These are phyloP conservation scores for Sinocyclocheilus anophthalmus DNA, from an alignment of 2,113 vertebrate species.

Conservation along the genomic window DNA sequence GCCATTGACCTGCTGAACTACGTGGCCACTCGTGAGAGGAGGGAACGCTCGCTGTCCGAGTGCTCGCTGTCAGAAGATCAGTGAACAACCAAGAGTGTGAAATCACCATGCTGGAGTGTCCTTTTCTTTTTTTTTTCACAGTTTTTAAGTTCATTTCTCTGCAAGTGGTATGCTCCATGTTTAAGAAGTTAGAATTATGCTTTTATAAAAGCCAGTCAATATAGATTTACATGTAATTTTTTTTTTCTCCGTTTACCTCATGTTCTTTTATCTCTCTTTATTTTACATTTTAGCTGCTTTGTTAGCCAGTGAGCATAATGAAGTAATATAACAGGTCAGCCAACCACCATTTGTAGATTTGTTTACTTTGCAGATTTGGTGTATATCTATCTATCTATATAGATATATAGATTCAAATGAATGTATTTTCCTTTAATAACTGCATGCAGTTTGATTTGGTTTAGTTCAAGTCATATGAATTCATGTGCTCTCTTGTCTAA, in stretches of 20 bases:
- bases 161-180: neutral
- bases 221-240: neutral
- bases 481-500: neutral
- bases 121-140: fast-evolving
- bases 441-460: neutral
- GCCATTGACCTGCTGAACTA: constrained; percentile 84
- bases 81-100: neutral
- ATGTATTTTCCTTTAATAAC: neutral
- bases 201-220: neutral
- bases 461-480: neutral
- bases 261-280: neutral
- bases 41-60: constrained; percentile 45
- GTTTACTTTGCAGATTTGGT: neutral
- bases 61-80: constrained; percentile 46
- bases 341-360: neutral
- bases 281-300: neutral
- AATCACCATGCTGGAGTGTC: neutral
- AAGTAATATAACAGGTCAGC: neutral
- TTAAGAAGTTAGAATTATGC: neutral
- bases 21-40: constrained; percentile 70
- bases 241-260: neutral
- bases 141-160: neutral
- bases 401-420: neutral
- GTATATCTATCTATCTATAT: neutral
- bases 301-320: neutral